A percentile compares a stretch with the other conserved stretches of the same genome.
Conservation (phyloP, 2,888 invertebrate species). For the Automeris io region DNA sequence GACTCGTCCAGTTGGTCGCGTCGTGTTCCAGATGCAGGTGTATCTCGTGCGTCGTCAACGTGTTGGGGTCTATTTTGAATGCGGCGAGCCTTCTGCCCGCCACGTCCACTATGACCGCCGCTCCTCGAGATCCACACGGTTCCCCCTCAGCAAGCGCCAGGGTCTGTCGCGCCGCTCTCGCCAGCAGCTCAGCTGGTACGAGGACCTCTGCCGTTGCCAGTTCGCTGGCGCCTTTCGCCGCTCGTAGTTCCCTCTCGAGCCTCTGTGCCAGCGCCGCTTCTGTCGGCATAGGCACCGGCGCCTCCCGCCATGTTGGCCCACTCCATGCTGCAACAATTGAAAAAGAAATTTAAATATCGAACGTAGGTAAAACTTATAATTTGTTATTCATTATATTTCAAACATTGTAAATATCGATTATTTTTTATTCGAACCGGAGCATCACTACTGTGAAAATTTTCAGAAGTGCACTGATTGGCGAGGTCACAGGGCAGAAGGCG, state of each 20-base stretch:
- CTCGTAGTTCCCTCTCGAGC: constrained; percentile 86
- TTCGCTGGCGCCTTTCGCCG: constrained; percentile 86
- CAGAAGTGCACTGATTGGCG: constrained; percentile 19
- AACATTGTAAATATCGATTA: no score
- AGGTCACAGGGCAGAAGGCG: constrained; percentile 37
- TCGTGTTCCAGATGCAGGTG: constrained; percentile 92
- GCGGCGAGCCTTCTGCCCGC: constrained; percentile 88
- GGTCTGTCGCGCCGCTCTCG: constrained; percentile 87
- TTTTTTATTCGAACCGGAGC: no score
- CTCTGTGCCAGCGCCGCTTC: constrained; percentile 83
- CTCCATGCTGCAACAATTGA: constrained; percentile 63
- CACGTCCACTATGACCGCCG: constrained; percentile 89
- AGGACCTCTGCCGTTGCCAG: constrained; percentile 90
- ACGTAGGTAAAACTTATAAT: constrained; percentile 7
- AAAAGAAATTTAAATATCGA: constrained; percentile 26
- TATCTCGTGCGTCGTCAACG: constrained; percentile 93
- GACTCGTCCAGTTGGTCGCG: constrained; percentile 89
- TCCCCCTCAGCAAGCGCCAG: constrained; percentile 90
- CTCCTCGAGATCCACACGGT: constrained; percentile 92
- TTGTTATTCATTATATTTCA: no score
- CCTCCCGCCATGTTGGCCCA: constrained; percentile 67
- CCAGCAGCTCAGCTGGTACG: constrained; percentile 88
- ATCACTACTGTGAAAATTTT: no score
- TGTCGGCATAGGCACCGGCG: constrained; percentile 72
- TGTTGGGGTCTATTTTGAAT: constrained; percentile 90